Evolutionary conservation across 2,888 invertebrate species (phyloP).

Genomic region (Drosophila rubida): DNA sequence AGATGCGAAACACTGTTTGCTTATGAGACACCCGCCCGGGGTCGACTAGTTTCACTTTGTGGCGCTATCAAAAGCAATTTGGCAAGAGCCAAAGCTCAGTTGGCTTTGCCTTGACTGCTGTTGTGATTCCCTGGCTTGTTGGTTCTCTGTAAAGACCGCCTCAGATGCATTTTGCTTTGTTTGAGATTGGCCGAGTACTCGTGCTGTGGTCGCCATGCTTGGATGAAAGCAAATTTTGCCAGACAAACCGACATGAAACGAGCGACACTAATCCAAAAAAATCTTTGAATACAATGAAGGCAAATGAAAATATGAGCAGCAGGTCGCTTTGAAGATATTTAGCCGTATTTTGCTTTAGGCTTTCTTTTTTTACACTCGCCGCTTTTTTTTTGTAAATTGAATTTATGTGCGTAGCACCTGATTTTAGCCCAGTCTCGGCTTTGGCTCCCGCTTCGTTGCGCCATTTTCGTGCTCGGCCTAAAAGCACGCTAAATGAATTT

Average conservation of each 20-base stretch:
- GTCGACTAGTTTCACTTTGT: slow-evolving; percentile 20
- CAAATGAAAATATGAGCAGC: slow-evolving; percentile 40
- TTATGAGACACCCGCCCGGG: slow-evolving; percentile 4
- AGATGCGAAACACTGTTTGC: slow-evolving; percentile 21
- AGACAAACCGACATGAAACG: slow-evolving; percentile 21
- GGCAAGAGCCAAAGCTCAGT: slow-evolving; percentile 17
- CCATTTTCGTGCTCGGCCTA: slow-evolving; percentile 44
- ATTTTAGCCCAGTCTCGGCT: slow-evolving; percentile 21
- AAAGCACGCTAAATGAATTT: slow-evolving; percentile 67
- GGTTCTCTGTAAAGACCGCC: background rate
- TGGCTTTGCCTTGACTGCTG: slow-evolving; percentile 17
- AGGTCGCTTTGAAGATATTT: slow-evolving; percentile 46
- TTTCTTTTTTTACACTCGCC: background rate
- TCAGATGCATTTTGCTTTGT: slow-evolving; percentile 26
- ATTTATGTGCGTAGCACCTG: slow-evolving; percentile 53
- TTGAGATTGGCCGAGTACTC: slow-evolving; percentile 10
- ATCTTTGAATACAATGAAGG: slow-evolving; percentile 36
- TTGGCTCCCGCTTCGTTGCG: slow-evolving; percentile 7
- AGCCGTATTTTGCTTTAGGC: slow-evolving; percentile 22
- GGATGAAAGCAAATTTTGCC: slow-evolving; percentile 3
- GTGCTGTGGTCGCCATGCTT: slow-evolving; percentile 1
- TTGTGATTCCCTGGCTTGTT: background rate
- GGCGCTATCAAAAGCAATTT: slow-evolving; percentile 38
- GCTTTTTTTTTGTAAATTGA: slow-evolving; percentile 37
- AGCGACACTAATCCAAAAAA: slow-evolving; percentile 28